Percentiles rank a stretch among this genome's conserved stretches.
These are phyloP conservation scores for Myotis yumanensis DNA, from an alignment of 2,113 vertebrate species.

Conservation along the genomic window DNA sequence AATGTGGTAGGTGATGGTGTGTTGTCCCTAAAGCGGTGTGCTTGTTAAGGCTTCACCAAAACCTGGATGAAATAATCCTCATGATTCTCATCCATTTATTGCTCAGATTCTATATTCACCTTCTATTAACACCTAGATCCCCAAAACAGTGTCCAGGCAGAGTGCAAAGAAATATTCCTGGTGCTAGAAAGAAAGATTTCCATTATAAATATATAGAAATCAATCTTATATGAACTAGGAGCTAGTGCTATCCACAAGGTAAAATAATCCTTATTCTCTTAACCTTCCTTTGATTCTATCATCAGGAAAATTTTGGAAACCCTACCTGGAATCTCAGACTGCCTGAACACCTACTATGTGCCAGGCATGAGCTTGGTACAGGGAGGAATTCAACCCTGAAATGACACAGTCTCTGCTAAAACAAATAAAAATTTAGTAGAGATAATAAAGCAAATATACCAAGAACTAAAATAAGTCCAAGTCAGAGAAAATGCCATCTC, in stretches of 20 bases:
- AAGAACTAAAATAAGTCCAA: conserved; percentile 36
- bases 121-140: background rate
- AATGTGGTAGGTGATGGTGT: background rate
- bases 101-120: background rate
- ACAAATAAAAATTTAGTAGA: background rate
- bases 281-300: background rate
- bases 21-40: background rate
- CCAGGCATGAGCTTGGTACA: background rate
- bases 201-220: background rate
- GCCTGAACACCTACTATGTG: background rate
- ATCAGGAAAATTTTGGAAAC: background rate
- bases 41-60: background rate
- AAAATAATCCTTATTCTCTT: background rate
- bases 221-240: background rate
- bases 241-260: background rate
- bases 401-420: background rate
- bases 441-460: background rate
- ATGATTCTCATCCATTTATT: background rate
- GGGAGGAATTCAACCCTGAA: background rate
- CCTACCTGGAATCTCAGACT: background rate
- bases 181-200: background rate
- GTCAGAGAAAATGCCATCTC: conserved; percentile 36
- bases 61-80: background rate
- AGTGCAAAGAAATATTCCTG: background rate
- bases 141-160: background rate